Evolutionary conservation across 2,888 invertebrate species (phyloP).

Genomic region (Pristionchus japonicus): DNA sequence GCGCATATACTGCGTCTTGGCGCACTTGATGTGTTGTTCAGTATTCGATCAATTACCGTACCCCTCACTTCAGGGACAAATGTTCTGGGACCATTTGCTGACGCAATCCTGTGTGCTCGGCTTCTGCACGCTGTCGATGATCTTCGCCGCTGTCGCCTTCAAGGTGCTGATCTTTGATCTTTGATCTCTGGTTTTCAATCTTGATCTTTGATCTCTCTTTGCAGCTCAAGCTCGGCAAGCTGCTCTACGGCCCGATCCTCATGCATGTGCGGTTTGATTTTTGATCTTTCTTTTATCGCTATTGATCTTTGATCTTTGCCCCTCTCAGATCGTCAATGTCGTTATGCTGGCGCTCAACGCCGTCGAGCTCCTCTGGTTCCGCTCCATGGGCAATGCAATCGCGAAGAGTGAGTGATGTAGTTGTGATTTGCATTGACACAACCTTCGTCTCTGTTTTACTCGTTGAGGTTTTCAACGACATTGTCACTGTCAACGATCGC

Average conservation of each 20-base stretch:
- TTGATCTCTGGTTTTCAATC: neutral
- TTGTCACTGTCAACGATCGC: too few species aligned
- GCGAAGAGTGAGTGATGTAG: neutral
- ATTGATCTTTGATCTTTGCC: neutral
- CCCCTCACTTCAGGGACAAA: too few species aligned
- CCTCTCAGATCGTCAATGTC: neutral
- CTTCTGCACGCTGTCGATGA: neutral
- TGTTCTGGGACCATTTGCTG: neutral
- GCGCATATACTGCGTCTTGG: too few species aligned
- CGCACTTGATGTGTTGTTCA: neutral
- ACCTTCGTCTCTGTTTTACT: too few species aligned
- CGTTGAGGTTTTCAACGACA: too few species aligned
- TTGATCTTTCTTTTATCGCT: neutral
- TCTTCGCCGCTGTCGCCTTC: neutral
- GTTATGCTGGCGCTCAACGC: neutral
- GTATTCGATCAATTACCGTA: neutral
- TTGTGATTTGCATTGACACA: too few species aligned
- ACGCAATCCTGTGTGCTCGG: neutral
- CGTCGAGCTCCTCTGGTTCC: neutral
- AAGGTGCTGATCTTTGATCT: neutral
- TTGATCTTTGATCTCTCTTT: neutral
- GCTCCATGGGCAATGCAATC: too few species aligned
- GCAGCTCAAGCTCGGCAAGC: neutral
- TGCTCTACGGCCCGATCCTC: constrained; percentile 22
- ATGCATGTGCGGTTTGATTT: neutral